Evolutionary conservation across 2,797 vertebrate species (phyloP).

Genomic region (Pelodytes ibericus): DNA sequence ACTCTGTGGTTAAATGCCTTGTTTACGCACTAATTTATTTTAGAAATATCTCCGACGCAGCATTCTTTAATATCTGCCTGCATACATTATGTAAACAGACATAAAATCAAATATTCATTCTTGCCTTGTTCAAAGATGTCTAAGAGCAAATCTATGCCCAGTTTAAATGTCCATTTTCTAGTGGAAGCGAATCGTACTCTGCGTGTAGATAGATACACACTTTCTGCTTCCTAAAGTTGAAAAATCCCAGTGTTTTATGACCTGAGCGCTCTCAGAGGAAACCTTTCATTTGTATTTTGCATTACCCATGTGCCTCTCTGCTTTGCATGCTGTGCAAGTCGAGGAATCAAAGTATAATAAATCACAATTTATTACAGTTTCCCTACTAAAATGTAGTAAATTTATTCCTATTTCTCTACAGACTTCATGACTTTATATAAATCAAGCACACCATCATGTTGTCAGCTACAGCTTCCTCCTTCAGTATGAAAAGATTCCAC

Average conservation of each 20-base stretch:
- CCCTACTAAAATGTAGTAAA: slow-evolving; percentile 43
- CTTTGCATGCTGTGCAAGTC: slow-evolving; percentile 45
- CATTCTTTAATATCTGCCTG: slow-evolving; percentile 8
- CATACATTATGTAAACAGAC: slow-evolving; percentile 12
- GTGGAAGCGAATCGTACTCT: slow-evolving; percentile 13
- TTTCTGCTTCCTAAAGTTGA: slow-evolving; percentile 29
- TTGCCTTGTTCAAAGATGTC: slow-evolving; percentile 8
- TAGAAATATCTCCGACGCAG: background rate
- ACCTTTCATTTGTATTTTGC: slow-evolving; percentile 26
- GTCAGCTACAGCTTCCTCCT: background rate
- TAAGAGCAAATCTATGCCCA: background rate
- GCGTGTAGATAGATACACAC: slow-evolving; percentile 12
- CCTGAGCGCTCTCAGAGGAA: slow-evolving; percentile 1
- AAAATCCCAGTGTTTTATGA: slow-evolving; percentile 16
- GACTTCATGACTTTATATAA: slow-evolving; percentile 27
- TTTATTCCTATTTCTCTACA: slow-evolving; percentile 54
- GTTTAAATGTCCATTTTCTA: slow-evolving; percentile 20
- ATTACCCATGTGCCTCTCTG: background rate
- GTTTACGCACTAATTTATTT: slow-evolving; percentile 10
- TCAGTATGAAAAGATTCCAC: background rate
- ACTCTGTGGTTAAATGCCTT: slow-evolving; percentile 12
- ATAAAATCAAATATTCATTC: background rate
- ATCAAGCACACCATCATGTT: background rate
- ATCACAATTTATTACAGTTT: slow-evolving; percentile 48
- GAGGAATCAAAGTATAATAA: slow-evolving; percentile 51